Conservation (phyloP, 2,888 invertebrate genomes). For the Oscheius sp. region DNA sequence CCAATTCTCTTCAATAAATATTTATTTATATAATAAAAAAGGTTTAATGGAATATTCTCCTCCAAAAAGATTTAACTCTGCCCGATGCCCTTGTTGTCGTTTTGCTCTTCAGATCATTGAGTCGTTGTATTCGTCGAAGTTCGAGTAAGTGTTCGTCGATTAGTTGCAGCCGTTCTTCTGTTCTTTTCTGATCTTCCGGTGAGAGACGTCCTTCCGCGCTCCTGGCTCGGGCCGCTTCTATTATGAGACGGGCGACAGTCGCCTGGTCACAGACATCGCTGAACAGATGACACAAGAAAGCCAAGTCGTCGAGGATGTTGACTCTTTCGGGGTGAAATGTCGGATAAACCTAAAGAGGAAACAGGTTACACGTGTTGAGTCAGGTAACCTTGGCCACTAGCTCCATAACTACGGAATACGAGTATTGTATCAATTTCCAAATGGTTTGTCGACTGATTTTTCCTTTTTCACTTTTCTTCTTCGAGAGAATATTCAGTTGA, state of each 20-base stretch:
- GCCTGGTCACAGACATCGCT: slow-evolving; percentile 69
- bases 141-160: slow-evolving; percentile 68
- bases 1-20: background rate
- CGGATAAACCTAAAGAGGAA: slow-evolving; percentile 57
- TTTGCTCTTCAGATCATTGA: slow-evolving; percentile 56
- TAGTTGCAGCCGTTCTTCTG: slow-evolving; percentile 40
- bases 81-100: slow-evolving; percentile 41
- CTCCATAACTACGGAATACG: slow-evolving; percentile 61
- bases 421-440: slow-evolving; percentile 58
- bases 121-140: slow-evolving; percentile 63
- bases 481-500: slow-evolving; percentile 60
- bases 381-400: slow-evolving; percentile 57
- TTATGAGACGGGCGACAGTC: slow-evolving; percentile 66
- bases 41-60: background rate
- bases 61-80: slow-evolving; percentile 32
- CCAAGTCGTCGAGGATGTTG: slow-evolving; percentile 64
- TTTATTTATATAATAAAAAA: background rate
- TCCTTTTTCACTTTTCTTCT: slow-evolving; percentile 44
- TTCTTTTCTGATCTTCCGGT: slow-evolving; percentile 36
- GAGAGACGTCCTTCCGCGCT: slow-evolving; percentile 48
- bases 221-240: slow-evolving; percentile 67
- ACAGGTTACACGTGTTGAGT: background rate
- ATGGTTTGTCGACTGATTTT: slow-evolving; percentile 44
- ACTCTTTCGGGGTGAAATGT: slow-evolving; percentile 63
- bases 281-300: slow-evolving; percentile 65